Evolutionary conservation across 2,888 invertebrate species (phyloP).

Genomic region (Sinelater perroti): DNA sequence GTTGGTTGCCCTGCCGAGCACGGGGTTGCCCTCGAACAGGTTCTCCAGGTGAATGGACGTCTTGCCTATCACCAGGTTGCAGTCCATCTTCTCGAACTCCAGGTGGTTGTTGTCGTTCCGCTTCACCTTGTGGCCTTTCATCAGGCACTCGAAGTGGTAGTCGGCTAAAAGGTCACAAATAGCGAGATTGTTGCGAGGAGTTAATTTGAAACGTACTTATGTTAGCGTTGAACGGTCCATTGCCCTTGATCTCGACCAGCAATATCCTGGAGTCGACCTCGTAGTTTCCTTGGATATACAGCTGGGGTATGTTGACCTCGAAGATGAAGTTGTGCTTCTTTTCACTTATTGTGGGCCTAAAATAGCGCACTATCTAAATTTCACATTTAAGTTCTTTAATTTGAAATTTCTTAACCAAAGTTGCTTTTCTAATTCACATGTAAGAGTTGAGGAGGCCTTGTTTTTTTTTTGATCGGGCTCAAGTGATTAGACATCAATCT

Average conservation of each 20-base stretch:
- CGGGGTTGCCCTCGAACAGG: constrained; percentile 72
- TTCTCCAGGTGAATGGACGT: constrained; percentile 71
- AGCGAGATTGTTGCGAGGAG: not conserved
- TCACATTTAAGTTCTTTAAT: no score
- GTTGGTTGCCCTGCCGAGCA: constrained; percentile 72
- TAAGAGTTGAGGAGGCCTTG: no score
- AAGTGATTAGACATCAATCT: no score
- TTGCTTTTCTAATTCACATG: no score
- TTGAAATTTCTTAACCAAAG: no score
- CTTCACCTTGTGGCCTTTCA: constrained; percentile 68
- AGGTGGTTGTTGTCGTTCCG: constrained; percentile 68
- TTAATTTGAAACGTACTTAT: constrained; percentile 20
- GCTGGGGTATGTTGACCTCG: constrained; percentile 1
- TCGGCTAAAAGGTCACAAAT: constrained; percentile 64
- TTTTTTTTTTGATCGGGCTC: no score
- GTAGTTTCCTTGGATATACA: constrained; percentile 10
- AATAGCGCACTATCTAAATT: not conserved
- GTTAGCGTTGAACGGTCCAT: constrained; percentile 20
- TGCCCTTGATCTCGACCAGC: constrained; percentile 12
- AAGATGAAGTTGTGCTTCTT: constrained; percentile 6
- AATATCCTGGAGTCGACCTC: constrained; percentile 21
- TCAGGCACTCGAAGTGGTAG: constrained; percentile 70
- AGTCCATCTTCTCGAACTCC: constrained; percentile 70
- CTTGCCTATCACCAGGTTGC: constrained; percentile 68
- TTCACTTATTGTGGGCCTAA: constrained; percentile 14